A percentile compares a stretch with the other conserved stretches of the same genome.
Conservation (phyloP, 2,888 invertebrate genomes). For the Atethmia centrago region DNA sequence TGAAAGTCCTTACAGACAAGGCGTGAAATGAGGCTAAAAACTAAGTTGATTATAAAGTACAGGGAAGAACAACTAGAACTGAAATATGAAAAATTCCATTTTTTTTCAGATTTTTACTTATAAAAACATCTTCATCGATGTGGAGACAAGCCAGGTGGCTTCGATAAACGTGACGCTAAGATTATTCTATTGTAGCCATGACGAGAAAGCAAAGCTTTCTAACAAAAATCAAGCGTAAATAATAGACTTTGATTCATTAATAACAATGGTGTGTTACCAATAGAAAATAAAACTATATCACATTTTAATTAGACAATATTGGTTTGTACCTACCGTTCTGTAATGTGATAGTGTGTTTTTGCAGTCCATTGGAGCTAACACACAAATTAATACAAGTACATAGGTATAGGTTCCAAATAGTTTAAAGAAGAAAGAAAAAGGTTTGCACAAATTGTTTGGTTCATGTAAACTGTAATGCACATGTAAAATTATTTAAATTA, state of each 20-base stretch:
- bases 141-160: slow-evolving; percentile 65
- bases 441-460: not conserved
- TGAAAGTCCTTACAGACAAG: not conserved
- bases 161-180: slow-evolving; percentile 79
- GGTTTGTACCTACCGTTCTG: not conserved
- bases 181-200: slow-evolving; percentile 76
- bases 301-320: not conserved
- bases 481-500: not conserved
- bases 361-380: not conserved
- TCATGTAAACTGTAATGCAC: not conserved
- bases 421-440: not conserved
- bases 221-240: slow-evolving; percentile 80
- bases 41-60: not conserved
- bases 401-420: not conserved
- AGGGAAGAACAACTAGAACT: not conserved
- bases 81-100: not conserved
- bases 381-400: not conserved
- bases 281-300: slow-evolving; percentile 8
- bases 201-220: slow-evolving; percentile 86
- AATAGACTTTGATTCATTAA: slow-evolving; percentile 74
- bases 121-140: slow-evolving; percentile 54
- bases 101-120: slow-evolving; percentile 3
- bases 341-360: not conserved
- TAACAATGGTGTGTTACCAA: slow-evolving; percentile 25
- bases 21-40: not conserved